Conservation (phyloP, 2,113 vertebrate species). For the Puntigrus tetrazona region DNA sequence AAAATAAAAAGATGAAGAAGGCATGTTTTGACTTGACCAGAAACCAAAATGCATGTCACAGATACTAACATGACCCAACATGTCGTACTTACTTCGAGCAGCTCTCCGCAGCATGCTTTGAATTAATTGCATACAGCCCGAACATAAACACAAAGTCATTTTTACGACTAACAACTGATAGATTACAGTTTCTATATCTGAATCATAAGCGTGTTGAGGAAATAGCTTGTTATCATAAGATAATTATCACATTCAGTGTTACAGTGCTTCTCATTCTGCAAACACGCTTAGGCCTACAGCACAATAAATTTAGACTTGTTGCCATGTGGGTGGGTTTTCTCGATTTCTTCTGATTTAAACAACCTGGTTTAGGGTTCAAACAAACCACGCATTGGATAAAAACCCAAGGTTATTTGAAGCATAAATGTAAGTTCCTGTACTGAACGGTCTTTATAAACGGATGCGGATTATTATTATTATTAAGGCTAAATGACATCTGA, state of each 20-base stretch:
- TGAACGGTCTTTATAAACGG: not conserved
- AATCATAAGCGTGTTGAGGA: not conserved
- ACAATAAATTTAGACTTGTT: conserved; percentile 23
- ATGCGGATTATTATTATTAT: not conserved
- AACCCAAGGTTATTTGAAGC: not conserved
- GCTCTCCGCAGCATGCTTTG: not conserved
- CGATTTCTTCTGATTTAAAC: conserved; percentile 21
- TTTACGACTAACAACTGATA: not conserved
- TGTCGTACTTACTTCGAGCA: not conserved
- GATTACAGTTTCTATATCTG: not conserved
- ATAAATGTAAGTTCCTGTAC: not conserved
- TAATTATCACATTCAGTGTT: not conserved
- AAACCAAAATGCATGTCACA: conserved; percentile 49
- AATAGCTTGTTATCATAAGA: not conserved
- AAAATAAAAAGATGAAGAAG: conserved; percentile 18
- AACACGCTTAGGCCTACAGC: conserved; percentile 21
- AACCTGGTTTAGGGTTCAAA: not conserved
- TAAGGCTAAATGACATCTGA: not conserved
- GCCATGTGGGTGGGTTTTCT: conserved; percentile 32
- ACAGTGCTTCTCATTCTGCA: not conserved
- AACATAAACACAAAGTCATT: not conserved
- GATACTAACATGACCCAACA: conserved; percentile 2
- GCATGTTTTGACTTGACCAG: conserved; percentile 50
- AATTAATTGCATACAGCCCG: not conserved
- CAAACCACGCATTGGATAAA: not conserved